phyloP scores from a whole-genome alignment of 2,888 invertebrate species.

The Dorcus parallelipipedus region DNA sequence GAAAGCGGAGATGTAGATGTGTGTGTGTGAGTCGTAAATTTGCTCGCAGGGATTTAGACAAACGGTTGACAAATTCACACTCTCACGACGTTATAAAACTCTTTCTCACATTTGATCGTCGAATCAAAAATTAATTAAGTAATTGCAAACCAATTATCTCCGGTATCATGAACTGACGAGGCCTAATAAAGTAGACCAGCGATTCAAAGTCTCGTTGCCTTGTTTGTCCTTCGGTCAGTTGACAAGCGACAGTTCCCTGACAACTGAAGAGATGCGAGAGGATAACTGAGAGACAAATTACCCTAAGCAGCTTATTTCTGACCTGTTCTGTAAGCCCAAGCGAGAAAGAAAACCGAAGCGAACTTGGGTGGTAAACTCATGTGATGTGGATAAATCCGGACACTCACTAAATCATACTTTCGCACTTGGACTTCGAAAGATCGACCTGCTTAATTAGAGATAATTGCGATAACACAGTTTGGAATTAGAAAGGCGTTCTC shows the following conservation, averaged over 20 bases:
- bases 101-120: no score
- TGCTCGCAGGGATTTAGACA: no score
- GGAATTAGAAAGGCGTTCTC: no score
- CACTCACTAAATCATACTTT: no score
- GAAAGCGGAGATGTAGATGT: not conserved
- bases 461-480: no score
- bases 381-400: no score
- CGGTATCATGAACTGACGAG: conserved; percentile 5
- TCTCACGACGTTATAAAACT: no score
- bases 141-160: not conserved
- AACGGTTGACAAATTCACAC: no score
- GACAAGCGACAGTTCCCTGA: conserved; percentile 32
- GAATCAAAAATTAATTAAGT: not conserved
- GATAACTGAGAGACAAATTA: conserved; percentile 37
- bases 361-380: not conserved
- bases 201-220: conserved; percentile 24
- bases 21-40: no score
- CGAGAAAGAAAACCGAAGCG: not conserved
- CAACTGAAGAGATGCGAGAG: conserved; percentile 36
- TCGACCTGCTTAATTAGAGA: no score
- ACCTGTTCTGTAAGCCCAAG: not conserved
- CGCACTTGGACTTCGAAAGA: no score
- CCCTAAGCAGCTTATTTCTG: conserved; percentile 34
- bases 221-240: conserved; percentile 32
- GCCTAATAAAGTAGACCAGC: conserved; percentile 19